Evolutionary conservation across 2,797 vertebrate genomes (phyloP).

Genomic region (Anguilla marmorata): DNA sequence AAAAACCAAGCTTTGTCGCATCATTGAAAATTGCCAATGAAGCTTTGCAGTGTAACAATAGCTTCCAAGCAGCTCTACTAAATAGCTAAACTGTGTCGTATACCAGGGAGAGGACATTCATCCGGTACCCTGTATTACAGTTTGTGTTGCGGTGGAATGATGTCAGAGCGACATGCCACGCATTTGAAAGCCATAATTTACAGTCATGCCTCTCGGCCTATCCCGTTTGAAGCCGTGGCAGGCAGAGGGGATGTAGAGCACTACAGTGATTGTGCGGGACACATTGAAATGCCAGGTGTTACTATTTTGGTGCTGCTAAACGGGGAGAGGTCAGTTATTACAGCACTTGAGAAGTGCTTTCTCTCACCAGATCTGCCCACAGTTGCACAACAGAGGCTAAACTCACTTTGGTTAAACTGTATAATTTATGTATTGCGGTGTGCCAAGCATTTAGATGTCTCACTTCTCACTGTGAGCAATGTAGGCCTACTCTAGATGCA

Average conservation of each 20-base stretch:
- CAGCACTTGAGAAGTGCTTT: constrained; percentile 16
- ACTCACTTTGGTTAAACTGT: not conserved
- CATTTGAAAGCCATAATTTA: not conserved
- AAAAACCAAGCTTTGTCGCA: no score
- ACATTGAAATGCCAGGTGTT: constrained; percentile 11
- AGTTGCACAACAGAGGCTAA: not conserved
- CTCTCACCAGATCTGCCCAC: not conserved
- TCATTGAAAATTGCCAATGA: no score
- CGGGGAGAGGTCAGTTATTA: constrained; percentile 12
- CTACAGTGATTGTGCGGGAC: not conserved
- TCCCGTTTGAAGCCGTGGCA: not conserved
- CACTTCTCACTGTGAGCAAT: no score
- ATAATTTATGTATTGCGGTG: no score
- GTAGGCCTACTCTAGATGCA: no score
- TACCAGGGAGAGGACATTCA: not conserved
- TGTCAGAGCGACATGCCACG: not conserved
- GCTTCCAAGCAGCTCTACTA: no score
- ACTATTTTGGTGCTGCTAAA: constrained; percentile 16
- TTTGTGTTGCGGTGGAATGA: not conserved
- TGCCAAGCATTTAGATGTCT: no score
- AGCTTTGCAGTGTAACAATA: no score
- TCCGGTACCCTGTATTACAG: not conserved
- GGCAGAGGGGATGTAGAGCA: not conserved
- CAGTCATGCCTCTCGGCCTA: not conserved
- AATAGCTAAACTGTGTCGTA: not conserved